Base-by-base conservation (phyloP, 2,888 invertebrate species). In the Coelopa pilipes region DNA sequence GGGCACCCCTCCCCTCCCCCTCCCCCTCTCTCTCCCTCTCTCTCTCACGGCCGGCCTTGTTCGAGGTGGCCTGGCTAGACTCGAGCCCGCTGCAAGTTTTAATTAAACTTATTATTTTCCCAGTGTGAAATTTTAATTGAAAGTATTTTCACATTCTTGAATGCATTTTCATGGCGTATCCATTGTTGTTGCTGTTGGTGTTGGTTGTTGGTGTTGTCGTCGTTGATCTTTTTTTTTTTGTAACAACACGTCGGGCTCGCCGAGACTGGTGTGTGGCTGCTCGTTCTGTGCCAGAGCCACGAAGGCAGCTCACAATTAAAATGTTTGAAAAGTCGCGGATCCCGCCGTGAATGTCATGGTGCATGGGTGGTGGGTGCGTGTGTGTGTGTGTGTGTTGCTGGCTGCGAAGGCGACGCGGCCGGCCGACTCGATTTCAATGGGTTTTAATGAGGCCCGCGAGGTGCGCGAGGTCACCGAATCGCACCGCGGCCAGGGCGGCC, bases 81-180 rank as follows among this genome's bases (percentile, higher is more conserved):
- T 34, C 7, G 34, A 34, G 34, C 34, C 34, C 65, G 67, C 80
- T 78, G 80, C 81, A 79, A 79, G 81, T 83, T 83, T 82, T 82
- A 83, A 83, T 83, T 82, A 83, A 83, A 81, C 79, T 81, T 81
- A 83, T 82, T 82, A 82, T 81, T 80, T 82, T 79, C 7, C 75
- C 81, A 79, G 80, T 80, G 76, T 81, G 80, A 80, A 83, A 83
- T 83, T 83, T 82, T 83, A 83, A 83, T 83, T 83, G 82, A 83
- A 82, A 82, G 82, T 79, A 74, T 74, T 76, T 75, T 69, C 75
- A 75, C 70, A 65, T 70, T 62, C 57, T 70, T 72, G 60, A 67
- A 66, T 71, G 62, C 59, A 60, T 72, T 67, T 60, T 45, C 47
- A 66, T 59, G 65, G 47, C 24, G 59, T 46, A 47, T 72, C 47